A percentile compares a stretch with the other conserved stretches of the same genome.
phyloP scores from a whole-genome alignment of 2,888 invertebrate genomes.

The Linnaemya tessellans region DNA sequence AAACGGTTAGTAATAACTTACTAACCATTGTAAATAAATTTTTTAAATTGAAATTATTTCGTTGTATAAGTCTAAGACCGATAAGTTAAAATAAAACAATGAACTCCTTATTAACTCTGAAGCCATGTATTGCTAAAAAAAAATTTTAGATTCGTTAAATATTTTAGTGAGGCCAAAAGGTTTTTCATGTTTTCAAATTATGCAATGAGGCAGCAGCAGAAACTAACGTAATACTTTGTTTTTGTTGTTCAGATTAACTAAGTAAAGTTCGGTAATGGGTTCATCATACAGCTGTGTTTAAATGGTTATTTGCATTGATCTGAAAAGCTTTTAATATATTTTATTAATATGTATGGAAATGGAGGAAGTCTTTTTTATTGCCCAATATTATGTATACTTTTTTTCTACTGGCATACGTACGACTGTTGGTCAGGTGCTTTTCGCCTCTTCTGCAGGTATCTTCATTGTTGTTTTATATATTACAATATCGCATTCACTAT shows the following conservation, averaged over 20 bases:
- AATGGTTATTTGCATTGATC: constrained; percentile 58
- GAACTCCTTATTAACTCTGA: constrained; percentile 1
- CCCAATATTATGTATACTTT: constrained; percentile 10
- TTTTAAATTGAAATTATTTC: too few relatives aligned
- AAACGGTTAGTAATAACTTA: too few relatives aligned
- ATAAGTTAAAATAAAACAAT: neutral
- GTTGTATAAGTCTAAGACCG: too few relatives aligned
- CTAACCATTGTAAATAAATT: too few relatives aligned
- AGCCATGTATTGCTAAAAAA: neutral
- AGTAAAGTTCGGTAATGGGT: neutral
- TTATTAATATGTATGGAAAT: constrained; percentile 61
- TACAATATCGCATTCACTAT: constrained; percentile 17
- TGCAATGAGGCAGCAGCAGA: constrained; percentile 3
- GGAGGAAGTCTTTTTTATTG: neutral
- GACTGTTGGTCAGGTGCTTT: constrained; percentile 50
- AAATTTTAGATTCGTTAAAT: constrained; percentile 21
- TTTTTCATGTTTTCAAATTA: constrained; percentile 57
- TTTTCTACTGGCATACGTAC: constrained; percentile 23
- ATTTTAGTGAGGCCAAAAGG: constrained; percentile 51
- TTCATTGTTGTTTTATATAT: neutral
- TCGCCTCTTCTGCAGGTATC: neutral
- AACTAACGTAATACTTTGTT: constrained; percentile 4
- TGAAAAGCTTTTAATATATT: constrained; percentile 57
- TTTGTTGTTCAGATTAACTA: neutral
- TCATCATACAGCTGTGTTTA: constrained; percentile 48